Evolutionary conservation across 2,113 vertebrate genomes (phyloP).

Genomic region (Fulica atra): DNA sequence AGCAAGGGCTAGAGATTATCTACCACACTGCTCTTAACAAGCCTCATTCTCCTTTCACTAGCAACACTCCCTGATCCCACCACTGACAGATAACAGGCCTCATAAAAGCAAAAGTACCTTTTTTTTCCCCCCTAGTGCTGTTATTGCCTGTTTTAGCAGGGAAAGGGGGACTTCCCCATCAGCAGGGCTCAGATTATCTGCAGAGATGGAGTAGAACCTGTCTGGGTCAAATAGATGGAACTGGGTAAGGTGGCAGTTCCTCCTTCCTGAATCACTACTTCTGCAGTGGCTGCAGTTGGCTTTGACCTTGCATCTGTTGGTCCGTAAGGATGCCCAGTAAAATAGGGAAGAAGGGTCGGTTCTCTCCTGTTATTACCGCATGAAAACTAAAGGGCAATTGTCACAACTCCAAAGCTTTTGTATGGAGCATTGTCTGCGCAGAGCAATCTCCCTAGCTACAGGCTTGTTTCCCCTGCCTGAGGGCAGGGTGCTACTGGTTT

Average conservation of each 20-base stretch:
- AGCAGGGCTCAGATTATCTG: not conserved
- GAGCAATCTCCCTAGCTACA: conserved; percentile 52
- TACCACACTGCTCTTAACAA: not conserved
- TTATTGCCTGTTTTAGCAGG: not conserved
- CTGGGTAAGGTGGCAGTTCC: not conserved
- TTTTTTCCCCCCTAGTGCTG: not conserved
- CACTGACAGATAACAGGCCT: not conserved
- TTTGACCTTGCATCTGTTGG: conserved; percentile 8
- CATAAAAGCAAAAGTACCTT: not conserved
- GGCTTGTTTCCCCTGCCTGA: conserved; percentile 43
- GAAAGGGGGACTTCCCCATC: not conserved
- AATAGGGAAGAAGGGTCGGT: not conserved
- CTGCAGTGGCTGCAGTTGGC: not conserved
- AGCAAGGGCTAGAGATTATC: conserved; percentile 31
- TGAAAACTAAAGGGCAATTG: conserved; percentile 55
- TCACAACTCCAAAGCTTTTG: conserved; percentile 41
- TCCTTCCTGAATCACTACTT: not conserved
- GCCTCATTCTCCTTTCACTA: not conserved
- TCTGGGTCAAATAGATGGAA: not conserved
- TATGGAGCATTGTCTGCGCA: conserved; percentile 42
- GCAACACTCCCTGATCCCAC: not conserved
- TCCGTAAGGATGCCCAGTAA: conserved; percentile 3
- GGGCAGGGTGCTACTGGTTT: conserved; percentile 59
- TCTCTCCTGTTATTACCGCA: not conserved
- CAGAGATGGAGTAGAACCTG: not conserved